Percentiles rank a stretch among this genome's conserved stretches.
Conservation (phyloP, 2,797 vertebrate genomes). For the Peromyscus nudipes region DNA sequence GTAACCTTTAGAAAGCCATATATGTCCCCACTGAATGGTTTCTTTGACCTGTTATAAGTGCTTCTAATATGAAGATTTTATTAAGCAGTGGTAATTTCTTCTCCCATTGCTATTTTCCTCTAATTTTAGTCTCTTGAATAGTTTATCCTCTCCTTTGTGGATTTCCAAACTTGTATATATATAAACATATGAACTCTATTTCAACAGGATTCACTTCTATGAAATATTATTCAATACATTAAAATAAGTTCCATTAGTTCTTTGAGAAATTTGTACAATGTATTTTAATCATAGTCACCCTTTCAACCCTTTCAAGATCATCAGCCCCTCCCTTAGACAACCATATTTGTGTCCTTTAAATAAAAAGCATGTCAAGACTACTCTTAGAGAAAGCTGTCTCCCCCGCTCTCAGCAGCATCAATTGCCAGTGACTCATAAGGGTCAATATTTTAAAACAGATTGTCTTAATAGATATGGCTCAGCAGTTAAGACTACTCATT, state of each 20-base stretch:
- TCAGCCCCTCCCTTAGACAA: neutral
- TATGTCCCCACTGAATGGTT: conserved; percentile 60
- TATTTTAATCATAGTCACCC: neutral
- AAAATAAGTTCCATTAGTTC: neutral
- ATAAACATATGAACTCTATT: conserved; percentile 54
- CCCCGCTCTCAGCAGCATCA: neutral
- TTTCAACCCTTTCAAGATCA: neutral
- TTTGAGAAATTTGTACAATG: neutral
- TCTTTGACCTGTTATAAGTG: conserved; percentile 70
- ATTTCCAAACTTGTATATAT: neutral
- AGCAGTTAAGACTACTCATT: neutral
- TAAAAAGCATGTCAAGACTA: neutral
- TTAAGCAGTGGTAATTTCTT: conserved; percentile 68
- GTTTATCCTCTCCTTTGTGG: neutral
- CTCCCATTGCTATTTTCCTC: neutral
- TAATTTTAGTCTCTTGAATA: conserved; percentile 35
- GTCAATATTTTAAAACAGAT: neutral
- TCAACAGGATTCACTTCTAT: conserved; percentile 67
- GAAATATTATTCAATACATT: conserved; percentile 16
- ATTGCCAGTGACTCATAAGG: neutral
- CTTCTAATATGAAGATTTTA: conserved; percentile 71
- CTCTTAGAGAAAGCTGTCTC: neutral
- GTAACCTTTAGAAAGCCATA: conserved; percentile 59
- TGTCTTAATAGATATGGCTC: neutral
- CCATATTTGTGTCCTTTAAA: neutral